Percentiles rank a stretch among this genome's conserved stretches.
These are phyloP conservation scores for Belgica antarctica DNA, from an alignment of 2,888 invertebrate genomes.

Conservation along the genomic window DNA sequence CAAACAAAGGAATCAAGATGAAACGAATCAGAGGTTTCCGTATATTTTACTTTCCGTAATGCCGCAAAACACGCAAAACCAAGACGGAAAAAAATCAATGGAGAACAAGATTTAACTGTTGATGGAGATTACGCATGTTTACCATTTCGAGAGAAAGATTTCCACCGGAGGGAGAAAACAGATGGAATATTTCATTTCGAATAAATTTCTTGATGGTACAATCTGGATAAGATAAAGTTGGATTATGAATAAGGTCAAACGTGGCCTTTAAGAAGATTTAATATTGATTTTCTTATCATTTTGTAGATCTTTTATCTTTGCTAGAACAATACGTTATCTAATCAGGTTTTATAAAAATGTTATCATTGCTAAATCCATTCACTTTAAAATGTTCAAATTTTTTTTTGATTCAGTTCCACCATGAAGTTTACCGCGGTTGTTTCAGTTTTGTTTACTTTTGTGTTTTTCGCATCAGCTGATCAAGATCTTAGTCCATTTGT, in stretches of 20 bases:
- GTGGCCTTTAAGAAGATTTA: neutral
- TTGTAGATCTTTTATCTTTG: too few species aligned
- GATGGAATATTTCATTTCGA: too few species aligned
- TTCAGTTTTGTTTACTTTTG: neutral
- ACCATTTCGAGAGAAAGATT: neutral
- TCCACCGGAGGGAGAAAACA: constrained; percentile 3
- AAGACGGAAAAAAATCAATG: neutral
- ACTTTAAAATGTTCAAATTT: neutral
- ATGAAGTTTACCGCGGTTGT: neutral
- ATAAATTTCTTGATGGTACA: neutral
- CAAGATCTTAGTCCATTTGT: constrained; percentile 21
- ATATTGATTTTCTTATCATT: neutral
- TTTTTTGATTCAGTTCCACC: neutral
- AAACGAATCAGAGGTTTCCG: too few species aligned
- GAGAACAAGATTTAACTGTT: constrained; percentile 14
- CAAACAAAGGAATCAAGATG: neutral
- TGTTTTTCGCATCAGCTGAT: neutral
- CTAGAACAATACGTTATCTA: too few species aligned
- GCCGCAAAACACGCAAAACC: neutral
- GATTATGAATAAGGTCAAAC: neutral
- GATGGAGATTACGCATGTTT: constrained; percentile 22
- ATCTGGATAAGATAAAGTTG: too few species aligned
- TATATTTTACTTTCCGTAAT: neutral
- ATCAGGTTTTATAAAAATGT: too few species aligned
- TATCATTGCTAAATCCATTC: too few species aligned